Evolutionary conservation across 2,113 vertebrate genomes (phyloP).

Genomic region (Rhabdornis inornatus): DNA sequence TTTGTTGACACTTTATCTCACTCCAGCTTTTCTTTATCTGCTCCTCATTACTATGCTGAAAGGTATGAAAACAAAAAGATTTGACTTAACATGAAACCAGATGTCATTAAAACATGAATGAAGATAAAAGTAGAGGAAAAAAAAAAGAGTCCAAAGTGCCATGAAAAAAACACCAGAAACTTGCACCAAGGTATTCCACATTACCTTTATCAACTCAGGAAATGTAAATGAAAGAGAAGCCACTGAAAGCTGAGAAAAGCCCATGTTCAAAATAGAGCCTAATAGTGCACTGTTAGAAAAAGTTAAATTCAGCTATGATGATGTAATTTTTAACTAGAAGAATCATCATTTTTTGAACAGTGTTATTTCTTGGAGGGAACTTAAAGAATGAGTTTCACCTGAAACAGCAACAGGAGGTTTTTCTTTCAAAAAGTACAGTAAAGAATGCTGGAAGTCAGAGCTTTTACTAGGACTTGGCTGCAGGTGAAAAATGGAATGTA

Average conservation of each 20-base stretch:
- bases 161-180: background rate
- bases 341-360: no score
- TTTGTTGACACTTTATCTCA: background rate
- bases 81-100: background rate
- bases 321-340: background rate
- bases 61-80: background rate
- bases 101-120: background rate
- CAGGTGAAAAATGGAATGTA: background rate
- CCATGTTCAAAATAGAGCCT: background rate
- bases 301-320: background rate
- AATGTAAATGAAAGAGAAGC: background rate
- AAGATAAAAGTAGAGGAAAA: rapidly evolving
- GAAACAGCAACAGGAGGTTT: background rate
- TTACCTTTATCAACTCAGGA: background rate
- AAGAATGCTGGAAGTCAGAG: background rate
- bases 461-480: background rate
- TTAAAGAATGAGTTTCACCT: background rate
- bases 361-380: background rate
- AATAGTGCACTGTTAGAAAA: background rate
- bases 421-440: background rate
- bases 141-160: background rate
- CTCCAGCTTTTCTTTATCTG: background rate
- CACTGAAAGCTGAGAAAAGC: rapidly evolving
- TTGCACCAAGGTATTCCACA: background rate
- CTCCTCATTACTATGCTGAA: background rate